Conservation (phyloP, 2,888 invertebrate species). For the Argyresthia goedartella region DNA sequence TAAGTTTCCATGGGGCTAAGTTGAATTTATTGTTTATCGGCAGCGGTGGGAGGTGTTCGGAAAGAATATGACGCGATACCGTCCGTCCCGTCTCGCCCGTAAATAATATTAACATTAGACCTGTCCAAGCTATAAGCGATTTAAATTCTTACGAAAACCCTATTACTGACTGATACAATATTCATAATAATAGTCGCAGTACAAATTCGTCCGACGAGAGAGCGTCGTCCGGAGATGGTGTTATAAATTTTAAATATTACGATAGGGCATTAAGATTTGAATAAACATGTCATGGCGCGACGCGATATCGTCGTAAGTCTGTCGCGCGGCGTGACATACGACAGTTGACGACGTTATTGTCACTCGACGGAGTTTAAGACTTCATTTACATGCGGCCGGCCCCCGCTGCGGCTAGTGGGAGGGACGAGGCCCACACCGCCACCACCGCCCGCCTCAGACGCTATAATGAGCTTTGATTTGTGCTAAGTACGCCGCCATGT, state of each 20-base stretch:
- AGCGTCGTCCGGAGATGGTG: conserved; percentile 16
- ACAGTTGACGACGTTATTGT: conserved; percentile 31
- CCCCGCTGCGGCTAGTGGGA: conserved; percentile 3
- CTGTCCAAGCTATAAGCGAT: not conserved
- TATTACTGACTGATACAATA: conserved; percentile 20
- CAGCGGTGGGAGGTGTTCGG: conserved; percentile 17
- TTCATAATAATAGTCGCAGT: conserved; percentile 18
- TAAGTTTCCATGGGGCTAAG: conserved; percentile 38
- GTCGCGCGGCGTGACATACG: conserved; percentile 26
- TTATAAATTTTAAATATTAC: conserved; percentile 55
- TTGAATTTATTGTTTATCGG: conserved; percentile 42
- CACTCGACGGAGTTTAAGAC: conserved; percentile 23
- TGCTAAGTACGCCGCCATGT: conserved; percentile 1
- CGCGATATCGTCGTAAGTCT: conserved; percentile 22
- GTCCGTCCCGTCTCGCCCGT: conserved; percentile 16
- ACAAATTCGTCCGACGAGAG: conserved; percentile 12
- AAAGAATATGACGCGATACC: conserved; percentile 13
- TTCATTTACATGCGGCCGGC: conserved; percentile 29
- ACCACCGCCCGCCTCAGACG: conserved; percentile 7
- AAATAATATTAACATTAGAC: conserved; percentile 12
- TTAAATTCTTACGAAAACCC: not conserved
- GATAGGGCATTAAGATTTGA: conserved; percentile 51
- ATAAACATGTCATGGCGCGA: conserved; percentile 47
- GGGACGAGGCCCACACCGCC: not conserved
- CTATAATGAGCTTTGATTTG: conserved; percentile 12